Percentiles rank a stretch among this genome's conserved stretches.
Evolutionary conservation across 1,140 invertebrate genomes (phyloP).

Genomic region (Drosophila virilis): DNA sequence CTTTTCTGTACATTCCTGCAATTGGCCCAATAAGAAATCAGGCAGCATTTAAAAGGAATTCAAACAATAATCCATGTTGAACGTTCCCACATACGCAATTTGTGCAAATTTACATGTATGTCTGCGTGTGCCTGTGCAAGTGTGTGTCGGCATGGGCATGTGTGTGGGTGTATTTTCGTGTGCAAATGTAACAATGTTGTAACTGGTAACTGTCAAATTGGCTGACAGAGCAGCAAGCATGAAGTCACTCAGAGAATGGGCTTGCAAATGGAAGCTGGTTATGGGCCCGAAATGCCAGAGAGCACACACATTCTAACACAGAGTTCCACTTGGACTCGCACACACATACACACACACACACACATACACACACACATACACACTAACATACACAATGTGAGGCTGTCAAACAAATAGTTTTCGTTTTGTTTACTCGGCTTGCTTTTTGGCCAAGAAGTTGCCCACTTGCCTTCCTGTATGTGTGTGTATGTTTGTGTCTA

Average conservation of each 20-base stretch:
- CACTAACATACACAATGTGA: conserved; percentile 2
- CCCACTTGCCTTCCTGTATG: conserved; percentile 17
- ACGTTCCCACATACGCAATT: conserved; percentile 22
- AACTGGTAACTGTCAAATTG: conserved; percentile 78
- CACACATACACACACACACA: conserved; percentile 3
- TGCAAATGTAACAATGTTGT: conserved; percentile 70
- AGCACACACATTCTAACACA: background rate
- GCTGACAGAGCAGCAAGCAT: conserved; percentile 60
- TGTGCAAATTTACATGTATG: conserved; percentile 25
- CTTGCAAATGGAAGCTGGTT: conserved; percentile 26
- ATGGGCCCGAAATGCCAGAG: conserved; percentile 16
- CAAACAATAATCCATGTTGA: conserved; percentile 61
- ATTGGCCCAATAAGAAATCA: conserved; percentile 23
- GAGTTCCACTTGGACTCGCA: background rate
- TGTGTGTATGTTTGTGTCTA: background rate
- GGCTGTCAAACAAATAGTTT: conserved; percentile 76
- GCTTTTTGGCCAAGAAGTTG: conserved; percentile 69
- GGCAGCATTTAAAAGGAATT: conserved; percentile 31
- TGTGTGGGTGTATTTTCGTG: conserved; percentile 27
- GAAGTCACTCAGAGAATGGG: conserved; percentile 21
- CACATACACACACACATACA: background rate
- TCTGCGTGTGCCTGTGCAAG: conserved; percentile 15
- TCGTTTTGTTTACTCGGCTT: conserved; percentile 72
- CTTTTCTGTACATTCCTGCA: conserved; percentile 9
- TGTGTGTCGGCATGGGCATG: conserved; percentile 15